Evolutionary conservation across 2,113 vertebrate genomes (phyloP), one percentile per base, ranked within the genome.

Genomic region (Siniperca chuatsi): DNA sequence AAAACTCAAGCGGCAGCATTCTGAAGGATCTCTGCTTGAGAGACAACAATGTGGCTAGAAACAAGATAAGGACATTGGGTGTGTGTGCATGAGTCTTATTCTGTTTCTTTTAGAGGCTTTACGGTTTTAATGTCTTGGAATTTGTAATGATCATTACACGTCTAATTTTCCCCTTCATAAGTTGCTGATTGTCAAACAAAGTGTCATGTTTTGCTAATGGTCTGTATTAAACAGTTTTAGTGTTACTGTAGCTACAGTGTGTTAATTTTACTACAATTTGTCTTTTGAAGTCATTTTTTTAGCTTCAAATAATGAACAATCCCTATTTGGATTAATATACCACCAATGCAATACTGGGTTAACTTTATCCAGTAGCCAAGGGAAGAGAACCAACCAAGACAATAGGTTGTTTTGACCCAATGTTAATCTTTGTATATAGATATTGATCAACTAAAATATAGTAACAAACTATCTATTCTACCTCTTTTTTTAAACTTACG

Each of bases 141-240:
- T 82, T 50, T 37, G 35, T 55, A 55, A 62, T 58, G 44, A 86
- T 77, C 71, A 62, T 81, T 42, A 55, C 52, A 15, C 35, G 57
- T 76, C 20, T 79, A 58, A 82, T 83, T 77, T 77, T 42, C 48
- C 72, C 46, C 79, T 77, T 80, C 79, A 70, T 67, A 68, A 67
- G 71, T 62, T 72, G 42, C 60, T 48, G 23, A 68, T 48, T 76
- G 60, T 82, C n/a, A 50, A 64, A 78, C 69, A 88, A 82, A 81
- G 20, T 25, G 3, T 54, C 23, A 42, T 58, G 54, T 81, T 64
- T 37, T 35, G 46, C 61, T 76, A 71, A 78, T 73, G 61, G 44
- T 62, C 35, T 29, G 37, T 62, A 66, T 78, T 3, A 70, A 75
- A 71, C 58, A 71, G 57, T 71, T 57, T 79, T 65, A 75, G 6